phyloP scores from a whole-genome alignment of 2,888 invertebrate genomes.

The Archips xylosteana region DNA sequence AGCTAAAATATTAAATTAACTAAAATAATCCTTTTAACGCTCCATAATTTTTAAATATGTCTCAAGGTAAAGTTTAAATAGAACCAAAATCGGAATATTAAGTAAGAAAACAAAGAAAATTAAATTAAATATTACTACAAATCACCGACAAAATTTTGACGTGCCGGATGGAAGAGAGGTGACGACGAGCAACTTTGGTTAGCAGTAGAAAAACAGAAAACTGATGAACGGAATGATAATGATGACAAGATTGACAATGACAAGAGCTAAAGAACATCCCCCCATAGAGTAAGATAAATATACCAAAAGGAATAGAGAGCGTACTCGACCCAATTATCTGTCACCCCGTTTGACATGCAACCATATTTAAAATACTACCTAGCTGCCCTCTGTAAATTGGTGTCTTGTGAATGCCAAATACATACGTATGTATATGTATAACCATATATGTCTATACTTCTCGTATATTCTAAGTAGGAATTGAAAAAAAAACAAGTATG shows the following conservation, averaged over 20 bases:
- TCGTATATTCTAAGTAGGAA: no score
- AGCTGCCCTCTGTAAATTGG: no score
- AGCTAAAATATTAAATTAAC: slow-evolving; percentile 15
- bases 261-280: background rate
- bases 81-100: background rate
- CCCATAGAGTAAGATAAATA: no score
- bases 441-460: no score
- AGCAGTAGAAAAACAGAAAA: slow-evolving; percentile 1
- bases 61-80: background rate
- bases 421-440: no score
- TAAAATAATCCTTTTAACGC: slow-evolving; percentile 12
- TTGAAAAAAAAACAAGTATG: no score
- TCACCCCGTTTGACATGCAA: no score
- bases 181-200: background rate
- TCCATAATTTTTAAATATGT: slow-evolving; percentile 1
- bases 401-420: no score
- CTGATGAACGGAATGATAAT: background rate
- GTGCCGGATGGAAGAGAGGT: slow-evolving; percentile 7
- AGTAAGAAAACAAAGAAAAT: background rate
- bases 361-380: no score
- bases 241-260: no score
- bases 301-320: no score
- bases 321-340: no score
- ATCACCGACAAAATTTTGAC: slow-evolving; percentile 21
- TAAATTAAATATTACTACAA: slow-evolving; percentile 7